phyloP scores from a whole-genome alignment of 2,888 invertebrate species.

The Fissipunctia ypsillon region DNA sequence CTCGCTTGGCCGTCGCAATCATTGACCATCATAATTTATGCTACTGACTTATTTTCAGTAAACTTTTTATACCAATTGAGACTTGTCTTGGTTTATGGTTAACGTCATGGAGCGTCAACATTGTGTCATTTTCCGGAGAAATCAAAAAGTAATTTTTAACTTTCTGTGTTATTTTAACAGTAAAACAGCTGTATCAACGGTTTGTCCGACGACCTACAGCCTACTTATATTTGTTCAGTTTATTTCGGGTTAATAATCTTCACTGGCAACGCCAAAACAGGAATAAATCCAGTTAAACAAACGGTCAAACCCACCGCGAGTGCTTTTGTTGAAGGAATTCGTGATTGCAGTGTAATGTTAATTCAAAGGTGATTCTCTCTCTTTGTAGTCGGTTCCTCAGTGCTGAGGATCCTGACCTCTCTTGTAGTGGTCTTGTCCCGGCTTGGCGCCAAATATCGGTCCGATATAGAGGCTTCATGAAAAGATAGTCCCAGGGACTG shows the following conservation, averaged over 20 bases:
- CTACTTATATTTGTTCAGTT: background rate
- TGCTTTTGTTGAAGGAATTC: slow-evolving; percentile 5
- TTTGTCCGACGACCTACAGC: background rate
- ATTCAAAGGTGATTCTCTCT: slow-evolving; percentile 31
- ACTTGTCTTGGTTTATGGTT: background rate
- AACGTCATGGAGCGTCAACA: slow-evolving; percentile 2
- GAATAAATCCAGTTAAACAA: background rate
- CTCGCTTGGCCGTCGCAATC: too few relatives aligned
- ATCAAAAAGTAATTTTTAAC: slow-evolving; percentile 6
- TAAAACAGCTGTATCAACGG: background rate
- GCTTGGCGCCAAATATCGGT: slow-evolving; percentile 1
- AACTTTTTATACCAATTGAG: slow-evolving; percentile 1
- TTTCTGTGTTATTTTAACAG: slow-evolving; percentile 15
- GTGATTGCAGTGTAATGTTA: slow-evolving; percentile 32
- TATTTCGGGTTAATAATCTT: background rate
- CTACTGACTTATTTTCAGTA: background rate
- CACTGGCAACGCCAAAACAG: too few relatives aligned
- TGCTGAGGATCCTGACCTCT: background rate
- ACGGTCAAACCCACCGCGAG: background rate
- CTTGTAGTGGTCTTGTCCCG: background rate
- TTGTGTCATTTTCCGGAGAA: slow-evolving; percentile 27
- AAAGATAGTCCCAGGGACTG: background rate
- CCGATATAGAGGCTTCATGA: background rate
- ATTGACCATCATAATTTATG: background rate
- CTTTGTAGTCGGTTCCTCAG: background rate